A percentile compares a stretch with the other conserved stretches of the same genome.
phyloP scores from a whole-genome alignment of 92 coral and sea anemone species.

The Bergia puertoricense region DNA sequence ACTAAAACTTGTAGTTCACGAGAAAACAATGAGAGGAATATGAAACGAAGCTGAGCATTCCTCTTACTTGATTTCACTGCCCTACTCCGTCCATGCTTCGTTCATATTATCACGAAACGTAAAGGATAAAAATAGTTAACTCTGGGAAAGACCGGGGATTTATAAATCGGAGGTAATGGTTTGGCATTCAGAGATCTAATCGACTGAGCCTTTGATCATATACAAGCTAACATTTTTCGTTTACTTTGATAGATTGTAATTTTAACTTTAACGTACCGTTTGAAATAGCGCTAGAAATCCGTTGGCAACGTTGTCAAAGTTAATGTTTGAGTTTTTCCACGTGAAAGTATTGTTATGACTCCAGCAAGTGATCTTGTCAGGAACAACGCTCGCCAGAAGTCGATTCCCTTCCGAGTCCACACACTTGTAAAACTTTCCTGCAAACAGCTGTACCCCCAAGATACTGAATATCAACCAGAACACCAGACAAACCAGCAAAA shows the following conservation, averaged over 20 bases:
- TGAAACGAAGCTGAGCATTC: not conserved
- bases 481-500: conserved; percentile 53
- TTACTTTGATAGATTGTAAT: not conserved
- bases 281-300: conserved; percentile 60
- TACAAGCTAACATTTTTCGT: too few relatives aligned
- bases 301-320: conserved; percentile 53
- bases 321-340: conserved; percentile 55
- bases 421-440: conserved; percentile 60
- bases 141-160: too few relatives aligned
- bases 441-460: conserved; percentile 62
- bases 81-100: too few relatives aligned
- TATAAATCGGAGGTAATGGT: too few relatives aligned
- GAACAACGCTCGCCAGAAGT: conserved; percentile 30
- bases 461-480: conserved; percentile 65
- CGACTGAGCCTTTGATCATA: too few relatives aligned
- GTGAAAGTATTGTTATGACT: conserved; percentile 34
- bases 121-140: too few relatives aligned
- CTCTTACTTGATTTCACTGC: too few relatives aligned
- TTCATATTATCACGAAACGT: too few relatives aligned
- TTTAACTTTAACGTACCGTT: conserved; percentile 30
- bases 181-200: too few relatives aligned
- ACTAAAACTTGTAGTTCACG: not conserved
- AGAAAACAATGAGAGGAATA: not conserved
- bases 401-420: conserved; percentile 40
- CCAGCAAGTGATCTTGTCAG: conserved; percentile 46